A percentile compares a stretch with the other conserved stretches of the same genome.
These are phyloP conservation scores for Trogon surrucura DNA, from an alignment of 2,113 vertebrate species.

Conservation along the genomic window DNA sequence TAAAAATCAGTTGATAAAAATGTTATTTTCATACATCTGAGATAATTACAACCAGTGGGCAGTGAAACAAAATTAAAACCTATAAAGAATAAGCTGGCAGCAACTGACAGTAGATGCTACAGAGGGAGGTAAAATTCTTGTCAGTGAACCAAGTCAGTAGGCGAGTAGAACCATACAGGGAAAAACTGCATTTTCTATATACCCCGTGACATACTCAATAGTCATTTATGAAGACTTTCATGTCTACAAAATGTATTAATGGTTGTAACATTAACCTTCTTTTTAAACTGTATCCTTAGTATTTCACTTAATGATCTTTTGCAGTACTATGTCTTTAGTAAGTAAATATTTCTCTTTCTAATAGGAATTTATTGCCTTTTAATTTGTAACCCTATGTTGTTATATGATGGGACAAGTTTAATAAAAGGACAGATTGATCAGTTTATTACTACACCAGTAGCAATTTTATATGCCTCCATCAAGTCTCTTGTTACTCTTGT, in stretches of 20 bases:
- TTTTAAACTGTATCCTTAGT: background rate
- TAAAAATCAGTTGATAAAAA: slow-evolving; percentile 67
- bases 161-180: background rate
- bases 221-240: slow-evolving; percentile 1
- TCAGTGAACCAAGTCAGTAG: slow-evolving; percentile 6
- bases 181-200: background rate
- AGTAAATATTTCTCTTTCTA: slow-evolving; percentile 35
- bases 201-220: background rate
- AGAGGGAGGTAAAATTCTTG: slow-evolving; percentile 13
- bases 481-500: slow-evolving; percentile 22
- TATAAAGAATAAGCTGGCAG: slow-evolving; percentile 51
- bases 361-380: slow-evolving; percentile 39
- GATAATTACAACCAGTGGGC: slow-evolving; percentile 62
- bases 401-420: slow-evolving; percentile 11
- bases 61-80: slow-evolving; percentile 67
- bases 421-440: slow-evolving; percentile 33
- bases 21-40: slow-evolving; percentile 66
- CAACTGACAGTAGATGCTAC: background rate
- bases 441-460: slow-evolving; percentile 14
- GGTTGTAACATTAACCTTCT: background rate
- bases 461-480: slow-evolving; percentile 32
- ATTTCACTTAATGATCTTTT: slow-evolving; percentile 29
- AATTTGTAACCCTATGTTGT: slow-evolving; percentile 30
- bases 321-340: background rate
- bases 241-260: background rate